Base-by-base conservation (phyloP, 1,140 invertebrate species). In the Lutraria rhynchaena region DNA sequence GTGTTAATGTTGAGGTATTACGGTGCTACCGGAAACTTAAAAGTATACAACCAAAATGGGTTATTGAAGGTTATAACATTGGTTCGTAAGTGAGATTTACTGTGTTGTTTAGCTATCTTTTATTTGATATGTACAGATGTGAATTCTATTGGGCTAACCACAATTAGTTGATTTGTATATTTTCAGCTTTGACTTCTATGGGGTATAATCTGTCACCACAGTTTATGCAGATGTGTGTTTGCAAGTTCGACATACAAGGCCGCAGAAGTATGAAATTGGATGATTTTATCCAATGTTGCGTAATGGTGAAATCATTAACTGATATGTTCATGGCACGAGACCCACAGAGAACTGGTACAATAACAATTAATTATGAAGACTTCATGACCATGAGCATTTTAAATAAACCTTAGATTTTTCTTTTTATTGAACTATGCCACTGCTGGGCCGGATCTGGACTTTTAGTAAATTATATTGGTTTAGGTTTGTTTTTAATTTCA, bases 231-330 rank as follows among this genome's bases (percentile, higher is more conserved):
- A 95, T 95, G 84, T 90, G 98, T 65, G 93, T 96, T 17, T 94
- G 94, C 86, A 95, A 95, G 92, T 95, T 95, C 87, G 91, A 92
- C 89, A 95, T 96, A 3, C 91, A 93, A 85, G 91, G 92, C 27
- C 88, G 83, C 49, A 87, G 88, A 57, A 83, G 71, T 17, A 80
- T 98, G 51, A 95, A 96, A 0, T 95, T 98, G 33, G 97, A 98
- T 92, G 95, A 96, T 81, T 98, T 98, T 88, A 97, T 98, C 87
- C 95, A 97, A 35, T 90, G 96, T 2, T 97, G 96, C 91, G 95
- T 98, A 17, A 95, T 97, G 93, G 95, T 98, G 60, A 96, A 97
- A 90, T 95, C 95, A 37, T 96, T 97, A 85, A 98, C 94, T 84
- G 96, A 97, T 88, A 96, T 96, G 17, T 98, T 98, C 89, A 93